Base-by-base conservation (phyloP, 2,888 invertebrate genomes). In the Latrodectus hesperus region DNA sequence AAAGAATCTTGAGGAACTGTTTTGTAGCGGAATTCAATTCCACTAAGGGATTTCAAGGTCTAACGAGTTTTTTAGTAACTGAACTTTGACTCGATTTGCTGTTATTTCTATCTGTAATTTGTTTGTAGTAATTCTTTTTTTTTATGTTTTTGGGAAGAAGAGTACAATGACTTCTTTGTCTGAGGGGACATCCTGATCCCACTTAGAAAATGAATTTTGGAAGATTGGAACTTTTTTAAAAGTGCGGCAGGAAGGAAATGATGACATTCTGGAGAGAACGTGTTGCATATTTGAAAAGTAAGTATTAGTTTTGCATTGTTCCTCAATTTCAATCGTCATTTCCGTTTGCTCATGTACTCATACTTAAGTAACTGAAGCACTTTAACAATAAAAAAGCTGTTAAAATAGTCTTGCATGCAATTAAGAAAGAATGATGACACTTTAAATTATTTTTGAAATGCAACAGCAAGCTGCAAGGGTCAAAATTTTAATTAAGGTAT, bases 31-130 rank as follows among this genome's bases (percentile, higher is more conserved):
- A 86, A 86, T 86, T 86, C 86, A 86, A 86, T 86, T 81, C 86
- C 81, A 72, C 73, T 86, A 86, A 86, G 77, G 86, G 86, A 86
- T 81, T 86, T 86, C 76, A 86, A 86, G 81, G 81, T 81, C 77
- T 86, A 86, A 86, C 86, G 86, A 86, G 86, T 86, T 86, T 86
- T 86, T 86, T 76, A 86, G 86, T 81, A 76, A 86, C 86, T 86
- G 86, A 86, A 86, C 76, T 86, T 86, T 77, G 86, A 86, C 86
- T 86, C 80, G 81, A 86, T 86, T 86, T 86, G 71, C 81, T 64
- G 86, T 81, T 86, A 86, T 86, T 86, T 77, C 76, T 76, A 26
- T 76, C 72, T 67, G 84, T 86, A 81, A 81, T 86, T 86, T 86
- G 86, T 86, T 86, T 81, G 73, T 71, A 16, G 60, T 10, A 72